Conservation (phyloP, 2,888 invertebrate species). For the Choreutis nemorana region DNA sequence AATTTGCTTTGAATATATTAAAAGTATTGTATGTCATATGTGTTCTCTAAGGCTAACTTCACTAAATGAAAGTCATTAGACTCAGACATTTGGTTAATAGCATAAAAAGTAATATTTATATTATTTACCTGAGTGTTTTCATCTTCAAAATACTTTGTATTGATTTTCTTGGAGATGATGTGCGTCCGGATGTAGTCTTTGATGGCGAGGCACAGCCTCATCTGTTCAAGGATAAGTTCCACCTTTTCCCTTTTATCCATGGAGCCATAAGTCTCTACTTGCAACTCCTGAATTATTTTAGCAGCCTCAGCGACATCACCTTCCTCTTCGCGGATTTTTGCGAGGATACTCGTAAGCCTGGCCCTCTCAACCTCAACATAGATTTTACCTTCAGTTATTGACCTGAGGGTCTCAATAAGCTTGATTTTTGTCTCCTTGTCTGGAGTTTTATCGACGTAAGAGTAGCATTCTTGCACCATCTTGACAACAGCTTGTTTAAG, state of each 20-base stretch:
- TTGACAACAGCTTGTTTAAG: constrained; percentile 96
- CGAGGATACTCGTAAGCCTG: constrained; percentile 88
- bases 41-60: no score
- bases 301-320: constrained; percentile 90
- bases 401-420: constrained; percentile 92
- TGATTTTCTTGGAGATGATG: constrained; percentile 99
- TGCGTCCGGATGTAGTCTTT: constrained; percentile 97
- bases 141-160: constrained; percentile 95
- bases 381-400: constrained; percentile 98
- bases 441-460: constrained; percentile 91
- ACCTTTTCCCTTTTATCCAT: constrained; percentile 99
- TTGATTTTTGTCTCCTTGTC: constrained; percentile 91
- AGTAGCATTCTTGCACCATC: constrained; percentile 95
- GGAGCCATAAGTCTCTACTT: constrained; percentile 95
- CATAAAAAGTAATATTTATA: no score
- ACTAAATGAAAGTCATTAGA: no score
- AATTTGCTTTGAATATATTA: no score
- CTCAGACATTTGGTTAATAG: no score
- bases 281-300: constrained; percentile 93
- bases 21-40: no score
- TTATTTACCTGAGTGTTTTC: constrained; percentile 72
- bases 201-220: constrained; percentile 94
- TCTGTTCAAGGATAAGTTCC: constrained; percentile 96
- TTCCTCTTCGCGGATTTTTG: constrained; percentile 84
- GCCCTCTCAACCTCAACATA: constrained; percentile 99